These are phyloP conservation scores for Carassius auratus DNA, from an alignment of 2,113 vertebrate genomes.

Conservation along the genomic window DNA sequence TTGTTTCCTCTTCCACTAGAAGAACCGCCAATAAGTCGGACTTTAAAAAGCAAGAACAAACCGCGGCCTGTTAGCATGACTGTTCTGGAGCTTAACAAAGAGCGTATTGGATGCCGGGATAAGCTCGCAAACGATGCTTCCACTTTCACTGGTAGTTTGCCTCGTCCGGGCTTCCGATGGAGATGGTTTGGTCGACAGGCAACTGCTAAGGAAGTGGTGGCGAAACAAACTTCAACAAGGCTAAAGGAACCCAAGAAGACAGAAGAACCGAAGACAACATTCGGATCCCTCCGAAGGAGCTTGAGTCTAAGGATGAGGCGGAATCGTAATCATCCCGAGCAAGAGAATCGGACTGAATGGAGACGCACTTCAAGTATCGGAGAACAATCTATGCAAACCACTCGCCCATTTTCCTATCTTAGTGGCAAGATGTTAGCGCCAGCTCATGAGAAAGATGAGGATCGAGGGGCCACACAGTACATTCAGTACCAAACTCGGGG, in stretches of 20 bases:
- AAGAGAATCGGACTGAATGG: constrained; percentile 40
- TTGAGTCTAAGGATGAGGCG: constrained; percentile 90
- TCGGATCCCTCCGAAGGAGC: constrained; percentile 85
- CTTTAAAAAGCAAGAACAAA: constrained; percentile 61
- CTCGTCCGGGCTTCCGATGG: constrained; percentile 84
- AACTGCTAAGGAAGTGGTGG: constrained; percentile 63
- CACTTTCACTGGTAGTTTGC: constrained; percentile 77
- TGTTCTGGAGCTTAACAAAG: constrained; percentile 81
- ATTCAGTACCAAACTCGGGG: constrained; percentile 73
- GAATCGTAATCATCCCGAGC: constrained; percentile 68
- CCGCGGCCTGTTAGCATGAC: constrained; percentile 87
- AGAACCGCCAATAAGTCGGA: constrained; percentile 57
- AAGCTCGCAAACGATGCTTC: constrained; percentile 62
- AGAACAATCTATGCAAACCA: constrained; percentile 70
- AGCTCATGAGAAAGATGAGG: constrained; percentile 60
- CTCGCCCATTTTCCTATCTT: constrained; percentile 82
- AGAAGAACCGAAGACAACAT: constrained; percentile 74
- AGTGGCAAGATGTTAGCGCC: constrained; percentile 72
- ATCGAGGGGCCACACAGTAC: constrained; percentile 66
- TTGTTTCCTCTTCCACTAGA: constrained; percentile 14
- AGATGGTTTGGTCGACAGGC: constrained; percentile 75
- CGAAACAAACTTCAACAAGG: constrained; percentile 24
- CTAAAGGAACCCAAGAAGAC: constrained; percentile 55
- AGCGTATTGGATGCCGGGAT: constrained; percentile 65
- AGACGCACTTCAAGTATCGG: constrained; percentile 75